Conservation (phyloP, 37 sponge, comb jelly and placozoan species). For the Beroe forskalii region DNA sequence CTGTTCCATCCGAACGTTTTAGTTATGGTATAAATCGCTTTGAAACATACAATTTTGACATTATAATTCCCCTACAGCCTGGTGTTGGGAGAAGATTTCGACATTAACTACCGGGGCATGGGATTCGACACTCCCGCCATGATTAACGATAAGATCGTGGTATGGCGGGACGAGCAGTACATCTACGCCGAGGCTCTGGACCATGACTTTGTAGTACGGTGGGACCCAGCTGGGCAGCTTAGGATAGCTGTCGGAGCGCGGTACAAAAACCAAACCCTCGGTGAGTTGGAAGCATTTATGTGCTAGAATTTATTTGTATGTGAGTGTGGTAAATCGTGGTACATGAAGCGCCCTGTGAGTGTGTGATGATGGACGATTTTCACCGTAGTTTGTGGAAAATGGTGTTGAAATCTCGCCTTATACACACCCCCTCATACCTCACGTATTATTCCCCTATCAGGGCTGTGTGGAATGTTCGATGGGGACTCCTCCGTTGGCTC, state of each 20-base stretch:
- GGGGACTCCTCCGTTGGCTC: neutral
- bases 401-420: too few relatives aligned
- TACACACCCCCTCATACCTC: too few relatives aligned
- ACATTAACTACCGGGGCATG: slow-evolving; percentile 54
- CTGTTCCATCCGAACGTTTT: too few relatives aligned
- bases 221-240: slow-evolving; percentile 59
- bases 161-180: slow-evolving; percentile 23
- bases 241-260: neutral
- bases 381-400: too few relatives aligned
- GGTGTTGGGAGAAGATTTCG: slow-evolving; percentile 28
- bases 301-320: too few relatives aligned
- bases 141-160: slow-evolving; percentile 23
- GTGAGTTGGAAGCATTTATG: slow-evolving; percentile 6
- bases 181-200: slow-evolving; percentile 43
- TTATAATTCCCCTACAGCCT: slow-evolving; percentile 4
- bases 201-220: neutral
- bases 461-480: slow-evolving; percentile 49
- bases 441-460: too few relatives aligned
- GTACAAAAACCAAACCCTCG: neutral
- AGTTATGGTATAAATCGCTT: too few relatives aligned
- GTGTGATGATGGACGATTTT: too few relatives aligned
- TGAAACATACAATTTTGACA: too few relatives aligned
- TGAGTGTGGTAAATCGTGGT: too few relatives aligned
- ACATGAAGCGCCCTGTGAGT: too few relatives aligned
- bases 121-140: slow-evolving; percentile 43